Base-by-base conservation (phyloP, 1,140 invertebrate genomes). In the Anagrus nilaparvatae region DNA sequence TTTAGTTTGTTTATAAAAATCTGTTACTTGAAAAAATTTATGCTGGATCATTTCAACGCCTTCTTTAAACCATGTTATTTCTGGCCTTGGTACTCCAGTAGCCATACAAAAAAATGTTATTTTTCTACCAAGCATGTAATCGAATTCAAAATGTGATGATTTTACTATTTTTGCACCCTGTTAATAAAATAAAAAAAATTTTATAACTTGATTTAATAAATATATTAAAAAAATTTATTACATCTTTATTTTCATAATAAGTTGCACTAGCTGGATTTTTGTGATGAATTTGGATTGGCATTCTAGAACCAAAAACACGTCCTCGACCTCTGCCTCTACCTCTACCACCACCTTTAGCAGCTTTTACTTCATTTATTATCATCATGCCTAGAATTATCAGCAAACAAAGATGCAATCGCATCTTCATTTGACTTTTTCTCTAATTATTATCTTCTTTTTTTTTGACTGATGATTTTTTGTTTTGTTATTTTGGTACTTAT, bases 61-160 rank as follows among this genome's bases (percentile, higher is more conserved):
- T 63, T 93, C 88, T 63, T 93, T 93, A 59, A 87, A 88, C 88
- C 88, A 92, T 2, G 86, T 91, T 30, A 92, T 89, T 45, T 87
- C 82, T 0, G 87, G 87, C 27, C 86, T 68, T 4, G 88, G 89
- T 47, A 77, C 76, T 12, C 89, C 89, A 57, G 78, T 81, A 1
- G 89, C 89, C 49, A 87, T 82, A 58, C 89, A 94, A 31, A 93
- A 72, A 53, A 94, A 93, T 1, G 82, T 84, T 21, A 94, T 91
- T 65, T 93, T 94, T 59, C 92, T 86, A 1, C 90, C 90, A 41
- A 94, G 62, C 48, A 88, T 84, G 60, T 92, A 94, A 72, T 92
- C 87, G 67, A 85, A 78, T 63, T 93, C 89, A 67, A 93, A 94
- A 61, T 93, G 88, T 0, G 88, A 92, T 1, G 87, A 79, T 51